These are phyloP conservation scores for Oscheius sp. DNA, from an alignment of 2,888 invertebrate genomes.

Conservation along the genomic window DNA sequence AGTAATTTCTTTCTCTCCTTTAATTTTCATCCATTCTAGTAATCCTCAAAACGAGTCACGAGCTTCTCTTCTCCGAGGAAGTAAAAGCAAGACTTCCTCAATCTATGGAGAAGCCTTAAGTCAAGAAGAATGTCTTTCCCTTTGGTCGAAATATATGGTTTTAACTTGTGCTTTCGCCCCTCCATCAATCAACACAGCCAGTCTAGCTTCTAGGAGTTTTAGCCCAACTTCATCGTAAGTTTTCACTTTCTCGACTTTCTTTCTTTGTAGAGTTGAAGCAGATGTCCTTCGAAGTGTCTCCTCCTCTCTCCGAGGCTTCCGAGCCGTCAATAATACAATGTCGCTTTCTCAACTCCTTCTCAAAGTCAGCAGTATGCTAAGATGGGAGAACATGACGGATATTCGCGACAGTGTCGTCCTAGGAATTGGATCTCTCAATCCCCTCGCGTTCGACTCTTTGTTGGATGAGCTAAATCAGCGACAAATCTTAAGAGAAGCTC, in stretches of 20 bases:
- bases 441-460: constrained; percentile 92
- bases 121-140: constrained; percentile 88
- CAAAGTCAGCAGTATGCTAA: constrained; percentile 78
- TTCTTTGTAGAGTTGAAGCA: constrained; percentile 39
- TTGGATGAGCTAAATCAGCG: constrained; percentile 89
- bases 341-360: constrained; percentile 41
- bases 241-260: neutral
- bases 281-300: constrained; percentile 53
- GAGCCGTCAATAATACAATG: constrained; percentile 36
- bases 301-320: constrained; percentile 40
- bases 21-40: constrained; percentile 54
- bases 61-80: constrained; percentile 86
- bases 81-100: constrained; percentile 67
- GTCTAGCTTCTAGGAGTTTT: constrained; percentile 80
- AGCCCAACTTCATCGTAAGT: constrained; percentile 76
- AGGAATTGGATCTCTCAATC: constrained; percentile 89
- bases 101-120: constrained; percentile 58
- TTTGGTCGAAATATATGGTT: constrained; percentile 83
- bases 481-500: constrained; percentile 85
- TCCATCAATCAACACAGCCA: constrained; percentile 73
- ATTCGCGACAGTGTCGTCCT: constrained; percentile 91
- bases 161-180: constrained; percentile 96
- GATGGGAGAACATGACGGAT: constrained; percentile 87
- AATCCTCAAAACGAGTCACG: constrained; percentile 95
- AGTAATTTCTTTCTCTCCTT: constrained; percentile 62